phyloP scores from a whole-genome alignment of 2,888 invertebrate genomes.

The Diplazon laetatorius region DNA sequence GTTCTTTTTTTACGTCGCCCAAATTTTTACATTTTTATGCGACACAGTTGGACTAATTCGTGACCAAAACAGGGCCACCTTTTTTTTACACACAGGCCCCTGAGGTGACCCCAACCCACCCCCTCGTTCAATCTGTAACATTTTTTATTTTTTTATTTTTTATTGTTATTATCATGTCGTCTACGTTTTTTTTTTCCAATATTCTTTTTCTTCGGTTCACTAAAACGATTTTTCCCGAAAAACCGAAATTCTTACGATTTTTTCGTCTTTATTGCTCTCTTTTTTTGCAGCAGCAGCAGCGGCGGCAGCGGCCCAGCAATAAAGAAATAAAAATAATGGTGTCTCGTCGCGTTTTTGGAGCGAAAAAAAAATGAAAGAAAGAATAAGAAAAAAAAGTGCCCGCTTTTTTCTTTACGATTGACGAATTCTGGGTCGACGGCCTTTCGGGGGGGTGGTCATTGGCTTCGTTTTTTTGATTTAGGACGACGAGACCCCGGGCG shows the following conservation, averaged over 20 bases:
- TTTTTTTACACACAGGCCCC: slow-evolving; percentile 58
- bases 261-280: too few relatives aligned
- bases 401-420: slow-evolving; percentile 20
- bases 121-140: slow-evolving; percentile 70
- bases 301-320: too few relatives aligned
- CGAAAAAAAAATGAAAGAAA: too few relatives aligned
- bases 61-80: slow-evolving; percentile 79
- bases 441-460: too few relatives aligned
- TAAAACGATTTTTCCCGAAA: slow-evolving; percentile 52
- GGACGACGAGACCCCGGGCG: slow-evolving; percentile 29
- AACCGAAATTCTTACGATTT: slow-evolving; percentile 36
- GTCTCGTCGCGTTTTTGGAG: slow-evolving; percentile 44
- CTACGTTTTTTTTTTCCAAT: slow-evolving; percentile 40
- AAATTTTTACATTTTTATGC: slow-evolving; percentile 70
- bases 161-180: slow-evolving; percentile 44
- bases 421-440: too few relatives aligned
- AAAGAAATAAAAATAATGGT: slow-evolving; percentile 75
- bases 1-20: slow-evolving; percentile 18
- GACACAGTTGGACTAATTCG: slow-evolving; percentile 74
- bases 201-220: slow-evolving; percentile 8
- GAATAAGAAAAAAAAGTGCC: slow-evolving; percentile 37
- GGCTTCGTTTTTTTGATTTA: too few relatives aligned
- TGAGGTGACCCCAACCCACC: slow-evolving; percentile 6
- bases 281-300: too few relatives aligned
- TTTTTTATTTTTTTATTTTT: slow-evolving; percentile 66